A percentile compares a stretch with the other conserved stretches of the same genome.
These are phyloP conservation scores for Siderastrea siderea DNA, from an alignment of 92 coral and sea anemone species.

Conservation along the genomic window DNA sequence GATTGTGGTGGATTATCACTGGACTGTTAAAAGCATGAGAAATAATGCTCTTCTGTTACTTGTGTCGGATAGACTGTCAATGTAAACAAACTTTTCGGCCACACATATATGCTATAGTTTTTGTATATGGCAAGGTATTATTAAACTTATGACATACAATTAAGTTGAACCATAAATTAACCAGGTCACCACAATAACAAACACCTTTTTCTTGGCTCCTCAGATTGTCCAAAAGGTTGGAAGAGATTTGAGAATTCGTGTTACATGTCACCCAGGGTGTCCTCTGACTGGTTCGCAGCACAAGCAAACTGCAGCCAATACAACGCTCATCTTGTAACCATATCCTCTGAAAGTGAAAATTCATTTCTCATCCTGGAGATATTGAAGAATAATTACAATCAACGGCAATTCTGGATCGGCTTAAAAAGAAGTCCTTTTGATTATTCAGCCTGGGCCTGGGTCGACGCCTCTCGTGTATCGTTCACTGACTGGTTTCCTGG, in stretches of 20 bases:
- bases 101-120: too few species aligned
- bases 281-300: conserved; percentile 2
- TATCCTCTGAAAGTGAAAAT: conserved; percentile 14
- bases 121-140: neutral
- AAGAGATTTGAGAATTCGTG: conserved; percentile 20
- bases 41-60: too few species aligned
- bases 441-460: conserved; percentile 3
- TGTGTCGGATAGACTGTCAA: too few species aligned
- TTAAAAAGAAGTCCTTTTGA: conserved; percentile 21
- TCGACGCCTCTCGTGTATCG: conserved; percentile 9
- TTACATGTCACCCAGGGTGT: neutral
- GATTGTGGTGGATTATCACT: too few species aligned
- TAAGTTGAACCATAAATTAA: too few species aligned
- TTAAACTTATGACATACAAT: neutral
- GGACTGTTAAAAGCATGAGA: too few species aligned
- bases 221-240: conserved; percentile 25
- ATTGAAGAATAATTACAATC: neutral
- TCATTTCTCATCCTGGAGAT: conserved; percentile 9
- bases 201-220: neutral
- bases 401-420: conserved; percentile 27
- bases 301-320: conserved; percentile 6
- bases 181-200: neutral
- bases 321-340: conserved; percentile 25
- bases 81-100: too few species aligned
- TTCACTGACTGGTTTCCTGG: conserved; percentile 19